Base-by-base conservation (phyloP, 2,888 invertebrate species). In the Hoplodrina blanda region DNA sequence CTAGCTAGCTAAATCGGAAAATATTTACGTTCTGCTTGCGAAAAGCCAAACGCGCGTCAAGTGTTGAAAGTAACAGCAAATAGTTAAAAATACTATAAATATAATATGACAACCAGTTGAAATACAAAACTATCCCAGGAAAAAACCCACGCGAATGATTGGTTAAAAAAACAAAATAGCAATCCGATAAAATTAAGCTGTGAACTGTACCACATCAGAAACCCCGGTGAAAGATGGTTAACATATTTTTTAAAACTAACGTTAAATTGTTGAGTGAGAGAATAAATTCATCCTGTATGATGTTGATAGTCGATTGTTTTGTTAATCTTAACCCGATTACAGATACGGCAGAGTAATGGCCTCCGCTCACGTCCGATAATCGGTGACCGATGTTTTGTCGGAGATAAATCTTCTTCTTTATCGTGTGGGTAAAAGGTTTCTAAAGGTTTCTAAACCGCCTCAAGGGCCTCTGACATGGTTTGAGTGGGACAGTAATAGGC, bases 91-190 rank as follows among this genome's bases (percentile, higher is more conserved):
- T 5, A 4, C 20, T 41, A 76, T 44, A 60, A 76, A 68, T 76
- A 59, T 50, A 59, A 44, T 59, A 76, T 60, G 76, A 76, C 59
- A 69, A 52, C 50, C 55, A 20, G 69, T 69, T 68, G 69, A 73
- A 68, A 73, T 49, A 76, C 30, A 57, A 53, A 49, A 49, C 56
- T n/a, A 62, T 70, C 30, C 37, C 6, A 41, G 56, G 49, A 53
- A 53, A n/a, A 53, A 33, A n/a, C 78, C 78, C 52, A 77, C 61
- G 19, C 46, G 49, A 57, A 53, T 62, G 70, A 53, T 62, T 33
- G 41, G 20, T 52, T 70, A 70, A 57, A 73, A 73, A 73, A 57
- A 78, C n/a, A 70, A 8, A 37, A 37, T 53, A 73, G 8, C 7
- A 11, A 37, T 46, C 19, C n/a, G 77, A 69, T 76, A 69, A 73